Percentiles rank a stretch among this genome's conserved stretches.
These are phyloP conservation scores for Peribatodes rhomboidaria DNA, from an alignment of 2,888 invertebrate species.

Conservation along the genomic window DNA sequence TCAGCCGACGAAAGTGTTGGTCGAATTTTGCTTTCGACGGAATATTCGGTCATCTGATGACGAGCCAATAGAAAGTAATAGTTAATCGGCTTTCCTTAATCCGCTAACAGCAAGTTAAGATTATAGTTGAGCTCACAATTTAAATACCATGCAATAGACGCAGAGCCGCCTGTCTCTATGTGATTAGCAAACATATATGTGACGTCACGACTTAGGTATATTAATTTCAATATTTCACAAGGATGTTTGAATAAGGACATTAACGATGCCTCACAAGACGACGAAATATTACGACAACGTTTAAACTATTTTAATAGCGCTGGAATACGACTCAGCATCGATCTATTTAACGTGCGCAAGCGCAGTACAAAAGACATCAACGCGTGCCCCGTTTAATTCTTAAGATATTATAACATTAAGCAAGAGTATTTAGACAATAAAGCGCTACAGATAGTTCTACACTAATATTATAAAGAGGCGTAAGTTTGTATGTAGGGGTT, in stretches of 20 bases:
- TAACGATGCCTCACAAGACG: constrained; percentile 2
- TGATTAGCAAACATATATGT: constrained; percentile 21
- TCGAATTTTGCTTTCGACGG: constrained; percentile 83
- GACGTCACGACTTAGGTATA: constrained; percentile 17
- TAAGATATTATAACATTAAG: background rate
- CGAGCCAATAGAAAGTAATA: constrained; percentile 79
- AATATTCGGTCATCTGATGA: constrained; percentile 67
- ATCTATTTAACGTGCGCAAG: constrained; percentile 6
- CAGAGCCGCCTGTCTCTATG: constrained; percentile 10
- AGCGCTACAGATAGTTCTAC: too few relatives aligned
- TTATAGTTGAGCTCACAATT: constrained; percentile 1
- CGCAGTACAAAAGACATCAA: constrained; percentile 47
- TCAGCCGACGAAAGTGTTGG: constrained; percentile 82
- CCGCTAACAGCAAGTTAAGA: constrained; percentile 22
- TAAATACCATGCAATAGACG: constrained; percentile 2
- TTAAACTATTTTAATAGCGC: background rate
- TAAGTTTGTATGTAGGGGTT: too few relatives aligned
- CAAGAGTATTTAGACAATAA: too few relatives aligned
- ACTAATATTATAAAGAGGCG: too few relatives aligned
- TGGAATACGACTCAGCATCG: background rate
- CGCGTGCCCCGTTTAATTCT: constrained; percentile 33
- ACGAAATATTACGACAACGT: constrained; percentile 2
- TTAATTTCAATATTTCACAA: constrained; percentile 34
- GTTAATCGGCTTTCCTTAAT: constrained; percentile 62
- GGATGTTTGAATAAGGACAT: constrained; percentile 31